Base-by-base conservation (phyloP, 1,140 invertebrate species). In the Drosophila bocqueti region DNA sequence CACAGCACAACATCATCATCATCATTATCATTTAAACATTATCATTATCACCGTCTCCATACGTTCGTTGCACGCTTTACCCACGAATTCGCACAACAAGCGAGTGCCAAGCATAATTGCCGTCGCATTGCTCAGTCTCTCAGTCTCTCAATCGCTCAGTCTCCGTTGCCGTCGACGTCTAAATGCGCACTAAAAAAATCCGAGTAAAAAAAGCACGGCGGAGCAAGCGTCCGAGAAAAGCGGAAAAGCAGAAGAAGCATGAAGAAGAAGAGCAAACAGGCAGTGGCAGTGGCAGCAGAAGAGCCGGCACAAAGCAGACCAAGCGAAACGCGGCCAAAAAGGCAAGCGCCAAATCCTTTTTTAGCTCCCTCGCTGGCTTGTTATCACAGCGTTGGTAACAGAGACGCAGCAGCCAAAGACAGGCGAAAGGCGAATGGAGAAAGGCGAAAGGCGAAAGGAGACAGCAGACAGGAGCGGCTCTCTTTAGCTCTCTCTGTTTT, bases 151-250 rank as follows among this genome's bases (percentile, higher is more conserved):
- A 62, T 73, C 65, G 43, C 58, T 65, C 64, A 43, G 74, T 76
- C 73, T 79, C 60, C 67, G 59, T 78, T 63, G 43, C 68, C 76
- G 76, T 72, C 80, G 80, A 81, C 81, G 83, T 89, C 84, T 89
- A 87, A 87, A 89, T 89, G 84, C 79, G 84, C 81, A 87, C 84
- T 87, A 89, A 87, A 57, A 57, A 87, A 76, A 52, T 58, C 38
- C 43, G 68, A 79, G 64, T 34, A 71, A 57, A 57, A 55, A 71
- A 46, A 57, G 50, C 46, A 79, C 58, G 62, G 63, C 67, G 34
- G 24, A 47, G 43, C 75, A 64, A 46, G 63, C 42, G 65, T 49
- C 49, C 64, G 34, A 69, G 64, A 46, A 71, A 31, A 29, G 34
- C 24, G 71, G 24, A 67, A 42, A 61, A 62, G 13, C 21, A 47